A percentile compares a stretch with the other conserved stretches of the same genome.
These are phyloP conservation scores for Antheraea pernyi DNA, from an alignment of 1,140 invertebrate genomes.

Conservation along the genomic window DNA sequence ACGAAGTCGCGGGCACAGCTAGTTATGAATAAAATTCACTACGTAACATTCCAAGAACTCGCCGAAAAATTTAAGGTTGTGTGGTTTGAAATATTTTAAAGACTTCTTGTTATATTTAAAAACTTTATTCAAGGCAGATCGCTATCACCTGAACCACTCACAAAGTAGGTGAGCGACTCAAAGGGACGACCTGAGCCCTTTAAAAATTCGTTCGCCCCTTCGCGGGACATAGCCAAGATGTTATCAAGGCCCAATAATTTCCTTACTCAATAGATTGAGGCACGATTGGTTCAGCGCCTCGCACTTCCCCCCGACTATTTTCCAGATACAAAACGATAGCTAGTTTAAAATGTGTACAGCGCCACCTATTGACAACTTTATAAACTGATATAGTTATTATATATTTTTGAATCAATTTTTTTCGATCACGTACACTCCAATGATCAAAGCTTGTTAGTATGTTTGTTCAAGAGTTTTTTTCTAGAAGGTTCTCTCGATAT, in stretches of 20 bases:
- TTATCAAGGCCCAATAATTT: conserved; percentile 40
- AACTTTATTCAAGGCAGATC: conserved; percentile 66
- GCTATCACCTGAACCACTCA: conserved; percentile 82
- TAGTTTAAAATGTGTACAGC: neutral
- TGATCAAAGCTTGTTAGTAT: no score
- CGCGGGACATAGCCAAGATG: conserved; percentile 85
- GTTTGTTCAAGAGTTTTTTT: no score
- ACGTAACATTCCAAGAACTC: no score
- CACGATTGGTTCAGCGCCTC: conserved; percentile 67
- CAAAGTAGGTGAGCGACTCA: conserved; percentile 85
- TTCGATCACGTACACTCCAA: no score
- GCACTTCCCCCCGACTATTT: neutral
- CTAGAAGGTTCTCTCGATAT: no score
- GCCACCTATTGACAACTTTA: neutral
- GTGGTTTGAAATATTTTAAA: no score
- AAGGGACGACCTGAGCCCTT: conserved; percentile 86
- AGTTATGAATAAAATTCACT: no score
- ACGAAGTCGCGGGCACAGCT: no score
- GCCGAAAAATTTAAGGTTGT: no score
- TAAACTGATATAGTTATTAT: neutral
- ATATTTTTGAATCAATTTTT: neutral
- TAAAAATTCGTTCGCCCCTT: conserved; percentile 85
- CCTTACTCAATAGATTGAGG: conserved; percentile 82
- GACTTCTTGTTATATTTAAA: no score
- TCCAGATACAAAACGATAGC: neutral